These are phyloP conservation scores for Lasius fuliginosus DNA, from an alignment of 2,888 invertebrate genomes.

Conservation along the genomic window DNA sequence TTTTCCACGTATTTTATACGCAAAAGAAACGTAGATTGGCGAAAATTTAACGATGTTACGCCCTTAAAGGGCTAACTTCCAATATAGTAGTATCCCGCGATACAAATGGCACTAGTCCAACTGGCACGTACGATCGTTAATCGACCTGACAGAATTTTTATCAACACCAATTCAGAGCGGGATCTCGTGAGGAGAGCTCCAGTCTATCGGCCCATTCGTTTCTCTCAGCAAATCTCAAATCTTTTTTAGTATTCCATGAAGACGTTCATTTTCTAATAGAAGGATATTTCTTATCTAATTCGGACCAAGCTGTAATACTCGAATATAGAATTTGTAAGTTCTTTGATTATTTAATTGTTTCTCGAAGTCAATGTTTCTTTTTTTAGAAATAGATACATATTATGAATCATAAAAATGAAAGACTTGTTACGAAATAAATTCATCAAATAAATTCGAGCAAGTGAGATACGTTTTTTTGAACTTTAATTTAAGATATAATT, in stretches of 20 bases:
- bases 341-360: slow-evolving; percentile 18
- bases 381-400: neutral
- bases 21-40: slow-evolving; percentile 8
- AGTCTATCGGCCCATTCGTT: slow-evolving; percentile 24
- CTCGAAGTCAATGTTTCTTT: neutral
- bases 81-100: slow-evolving; percentile 55
- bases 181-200: slow-evolving; percentile 50
- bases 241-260: slow-evolving; percentile 23
- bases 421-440: neutral
- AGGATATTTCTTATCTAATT: slow-evolving; percentile 33
- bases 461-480: neutral
- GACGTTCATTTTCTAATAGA: slow-evolving; percentile 23
- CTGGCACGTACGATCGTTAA: slow-evolving; percentile 67
- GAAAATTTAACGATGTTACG: slow-evolving; percentile 42
- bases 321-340: slow-evolving; percentile 21
- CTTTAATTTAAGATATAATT: neutral
- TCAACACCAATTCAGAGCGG: slow-evolving; percentile 54
- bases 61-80: slow-evolving; percentile 55
- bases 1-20: slow-evolving; percentile 11
- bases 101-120: slow-evolving; percentile 65
- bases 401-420: neutral
- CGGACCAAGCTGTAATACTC: neutral
- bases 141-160: slow-evolving; percentile 64
- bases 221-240: slow-evolving; percentile 45
- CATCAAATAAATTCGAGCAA: neutral